These are phyloP conservation scores for Disparrhopalites patrizii DNA, from an alignment of 2,888 invertebrate genomes.

Conservation along the genomic window DNA sequence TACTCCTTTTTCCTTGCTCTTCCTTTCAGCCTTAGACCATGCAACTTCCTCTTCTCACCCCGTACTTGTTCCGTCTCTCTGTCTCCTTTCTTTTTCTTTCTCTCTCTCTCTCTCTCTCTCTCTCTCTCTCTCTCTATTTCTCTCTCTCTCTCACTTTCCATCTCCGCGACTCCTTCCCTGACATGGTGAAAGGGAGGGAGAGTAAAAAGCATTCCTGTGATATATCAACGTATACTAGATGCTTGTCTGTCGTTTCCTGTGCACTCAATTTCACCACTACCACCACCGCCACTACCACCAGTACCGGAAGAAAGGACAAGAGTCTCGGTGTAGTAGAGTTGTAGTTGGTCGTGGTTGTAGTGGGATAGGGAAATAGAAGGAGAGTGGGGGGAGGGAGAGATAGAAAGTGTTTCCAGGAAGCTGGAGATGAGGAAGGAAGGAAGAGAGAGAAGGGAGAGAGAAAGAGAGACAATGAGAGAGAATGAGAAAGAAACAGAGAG, in stretches of 20 bases:
- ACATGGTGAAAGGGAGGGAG: too few species aligned
- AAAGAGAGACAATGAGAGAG: too few species aligned
- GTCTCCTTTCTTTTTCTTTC: background rate
- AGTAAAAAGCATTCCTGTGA: background rate
- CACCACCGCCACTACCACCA: too few species aligned
- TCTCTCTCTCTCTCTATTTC: background rate
- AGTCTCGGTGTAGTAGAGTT: too few species aligned
- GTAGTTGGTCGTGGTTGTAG: too few species aligned
- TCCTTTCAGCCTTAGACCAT: background rate
- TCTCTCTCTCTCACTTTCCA: background rate
- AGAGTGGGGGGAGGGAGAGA: background rate
- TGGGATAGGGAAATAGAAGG: background rate
- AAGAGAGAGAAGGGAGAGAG: background rate
- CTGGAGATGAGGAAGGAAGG: background rate
- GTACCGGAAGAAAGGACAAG: too few species aligned
- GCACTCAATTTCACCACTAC: too few species aligned
- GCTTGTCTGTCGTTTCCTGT: too few species aligned
- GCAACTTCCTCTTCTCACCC: background rate
- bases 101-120: background rate
- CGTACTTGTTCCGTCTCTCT: background rate
- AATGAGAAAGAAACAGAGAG: too few species aligned
- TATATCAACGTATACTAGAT: too few species aligned
- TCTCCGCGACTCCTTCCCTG: too few species aligned
- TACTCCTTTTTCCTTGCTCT: background rate
- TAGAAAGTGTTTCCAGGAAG: background rate